Evolutionary conservation across 2,797 vertebrate genomes (phyloP).

Genomic region (Tarsius wallacei): DNA sequence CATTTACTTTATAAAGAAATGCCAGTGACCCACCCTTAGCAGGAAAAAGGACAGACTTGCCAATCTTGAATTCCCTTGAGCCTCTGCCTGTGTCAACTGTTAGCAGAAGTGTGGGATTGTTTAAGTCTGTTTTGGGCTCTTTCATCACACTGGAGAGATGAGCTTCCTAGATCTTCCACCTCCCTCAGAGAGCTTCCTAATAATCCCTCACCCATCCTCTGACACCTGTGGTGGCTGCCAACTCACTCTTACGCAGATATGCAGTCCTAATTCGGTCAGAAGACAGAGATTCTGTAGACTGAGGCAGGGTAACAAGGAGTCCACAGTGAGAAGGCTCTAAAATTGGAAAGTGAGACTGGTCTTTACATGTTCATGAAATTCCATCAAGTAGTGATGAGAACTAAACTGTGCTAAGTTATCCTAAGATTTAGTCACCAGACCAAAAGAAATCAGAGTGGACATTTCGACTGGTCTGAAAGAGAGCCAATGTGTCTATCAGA

Average conservation of each 20-base stretch:
- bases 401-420: not conserved
- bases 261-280: not conserved
- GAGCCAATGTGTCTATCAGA: not conserved
- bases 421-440: not conserved
- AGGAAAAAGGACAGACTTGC: not conserved
- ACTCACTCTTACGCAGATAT: not conserved
- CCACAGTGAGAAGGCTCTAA: not conserved
- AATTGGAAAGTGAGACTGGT: not conserved
- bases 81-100: not conserved
- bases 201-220: not conserved
- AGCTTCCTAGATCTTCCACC: not conserved
- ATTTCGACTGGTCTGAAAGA: not conserved
- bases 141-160: not conserved
- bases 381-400: slow-evolving; percentile 19
- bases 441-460: not conserved
- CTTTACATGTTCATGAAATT: not conserved
- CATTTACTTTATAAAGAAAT: not conserved
- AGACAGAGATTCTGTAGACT: not conserved
- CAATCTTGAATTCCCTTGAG: not conserved
- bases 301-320: not conserved
- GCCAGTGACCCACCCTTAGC: not conserved
- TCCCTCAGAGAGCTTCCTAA: not conserved
- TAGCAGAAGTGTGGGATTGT: not conserved
- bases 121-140: not conserved
- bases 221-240: not conserved